Percentiles rank a stretch among this genome's conserved stretches.
These are phyloP conservation scores for Mastomys natalensis DNA, from an alignment of 2,113 vertebrate genomes.

Conservation along the genomic window DNA sequence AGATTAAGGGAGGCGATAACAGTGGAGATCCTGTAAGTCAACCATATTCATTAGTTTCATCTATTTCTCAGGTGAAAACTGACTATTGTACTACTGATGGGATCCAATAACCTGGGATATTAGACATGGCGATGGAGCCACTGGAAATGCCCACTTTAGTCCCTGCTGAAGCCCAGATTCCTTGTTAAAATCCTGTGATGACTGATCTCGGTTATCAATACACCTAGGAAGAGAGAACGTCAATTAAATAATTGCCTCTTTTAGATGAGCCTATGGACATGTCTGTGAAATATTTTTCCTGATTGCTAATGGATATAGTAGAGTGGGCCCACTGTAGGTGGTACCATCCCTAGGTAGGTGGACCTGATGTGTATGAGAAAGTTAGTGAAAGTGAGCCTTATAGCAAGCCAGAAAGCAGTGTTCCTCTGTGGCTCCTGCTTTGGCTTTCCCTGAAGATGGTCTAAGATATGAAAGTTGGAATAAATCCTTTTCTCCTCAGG, in stretches of 20 bases:
- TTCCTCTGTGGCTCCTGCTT: background rate
- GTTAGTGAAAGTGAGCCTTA: background rate
- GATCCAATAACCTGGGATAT: background rate
- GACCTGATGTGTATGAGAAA: background rate
- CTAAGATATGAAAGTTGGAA: background rate
- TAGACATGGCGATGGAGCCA: background rate
- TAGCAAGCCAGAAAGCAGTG: background rate
- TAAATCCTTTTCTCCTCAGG: background rate
- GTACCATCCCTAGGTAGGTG: background rate
- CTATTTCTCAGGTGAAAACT: background rate
- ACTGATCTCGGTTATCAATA: background rate
- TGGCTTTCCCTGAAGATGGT: background rate
- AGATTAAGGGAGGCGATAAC: background rate
- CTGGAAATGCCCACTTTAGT: constrained; percentile 4
- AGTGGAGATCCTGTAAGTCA: background rate
- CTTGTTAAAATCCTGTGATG: background rate
- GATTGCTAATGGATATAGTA: background rate
- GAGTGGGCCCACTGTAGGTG: background rate
- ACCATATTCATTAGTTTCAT: background rate
- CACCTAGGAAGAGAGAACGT: background rate
- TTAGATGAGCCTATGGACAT: background rate
- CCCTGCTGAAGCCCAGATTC: background rate
- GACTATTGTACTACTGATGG: background rate
- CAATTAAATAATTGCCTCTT: background rate
- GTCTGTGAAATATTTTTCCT: background rate